Percentiles rank a stretch among this genome's conserved stretches.
Conservation (phyloP, 2,113 vertebrate species). For the Epinephelus moara region DNA sequence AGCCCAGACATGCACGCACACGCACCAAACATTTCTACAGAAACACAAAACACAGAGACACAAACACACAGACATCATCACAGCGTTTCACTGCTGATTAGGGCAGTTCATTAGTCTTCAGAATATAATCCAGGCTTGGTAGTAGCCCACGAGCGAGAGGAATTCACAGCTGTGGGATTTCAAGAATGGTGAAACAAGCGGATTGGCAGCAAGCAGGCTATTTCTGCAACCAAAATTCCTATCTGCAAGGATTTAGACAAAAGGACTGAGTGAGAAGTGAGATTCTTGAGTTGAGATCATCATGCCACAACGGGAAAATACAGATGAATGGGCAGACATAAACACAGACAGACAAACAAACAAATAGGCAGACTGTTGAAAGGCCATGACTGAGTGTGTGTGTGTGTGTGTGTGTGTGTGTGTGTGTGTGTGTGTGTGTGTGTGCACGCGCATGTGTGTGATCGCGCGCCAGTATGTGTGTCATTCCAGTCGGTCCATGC, state of each 20-base stretch:
- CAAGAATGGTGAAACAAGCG: slow-evolving; percentile 42
- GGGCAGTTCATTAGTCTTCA: slow-evolving; percentile 52
- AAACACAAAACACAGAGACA: slow-evolving; percentile 17
- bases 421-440: slow-evolving; percentile 30
- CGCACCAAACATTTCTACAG: slow-evolving; percentile 13
- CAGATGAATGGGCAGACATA: slow-evolving; percentile 75
- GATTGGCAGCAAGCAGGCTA: slow-evolving; percentile 41
- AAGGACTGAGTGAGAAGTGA: slow-evolving; percentile 60
- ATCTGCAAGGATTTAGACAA: slow-evolving; percentile 59
- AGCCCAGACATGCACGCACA: slow-evolving; percentile 11
- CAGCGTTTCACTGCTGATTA: slow-evolving; percentile 59
- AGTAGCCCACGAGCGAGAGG: slow-evolving; percentile 36
- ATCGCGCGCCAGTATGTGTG: slow-evolving; percentile 68
- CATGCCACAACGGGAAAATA: slow-evolving; percentile 70
- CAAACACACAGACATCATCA: slow-evolving; percentile 36
- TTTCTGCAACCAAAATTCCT: slow-evolving; percentile 52
- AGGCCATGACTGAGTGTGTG: slow-evolving; percentile 45
- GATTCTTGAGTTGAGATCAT: slow-evolving; percentile 71
- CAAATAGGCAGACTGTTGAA: slow-evolving; percentile 75
- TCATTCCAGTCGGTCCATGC: slow-evolving; percentile 76
- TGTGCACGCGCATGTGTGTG: slow-evolving; percentile 31
- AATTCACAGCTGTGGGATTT: slow-evolving; percentile 48
- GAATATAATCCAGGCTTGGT: slow-evolving; percentile 42
- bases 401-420: slow-evolving; percentile 8
- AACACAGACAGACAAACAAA: slow-evolving; percentile 81